These are phyloP conservation scores for Catostylus mosaicus DNA, from an alignment of 30 jellyfish, hydroid and myxozoan species.

Conservation along the genomic window DNA sequence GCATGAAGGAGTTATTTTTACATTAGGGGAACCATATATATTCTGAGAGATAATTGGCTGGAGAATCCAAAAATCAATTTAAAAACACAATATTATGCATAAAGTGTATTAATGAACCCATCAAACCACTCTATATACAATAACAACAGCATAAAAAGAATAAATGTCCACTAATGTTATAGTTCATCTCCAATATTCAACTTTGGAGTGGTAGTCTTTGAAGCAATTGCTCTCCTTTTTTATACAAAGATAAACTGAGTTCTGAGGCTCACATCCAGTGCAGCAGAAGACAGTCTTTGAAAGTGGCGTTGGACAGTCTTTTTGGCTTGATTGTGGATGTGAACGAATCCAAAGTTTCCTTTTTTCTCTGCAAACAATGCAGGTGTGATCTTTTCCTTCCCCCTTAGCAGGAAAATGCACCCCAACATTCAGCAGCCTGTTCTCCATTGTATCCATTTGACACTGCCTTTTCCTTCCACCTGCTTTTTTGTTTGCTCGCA, in stretches of 20 bases:
- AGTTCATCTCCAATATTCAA: no score
- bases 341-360: slow-evolving; percentile 15
- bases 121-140: no score
- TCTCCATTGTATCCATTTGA: slow-evolving; percentile 11
- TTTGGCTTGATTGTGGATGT: background rate
- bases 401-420: slow-evolving; percentile 38
- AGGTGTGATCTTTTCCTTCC: slow-evolving; percentile 30
- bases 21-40: no score
- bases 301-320: slow-evolving; percentile 26
- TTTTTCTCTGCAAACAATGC: slow-evolving; percentile 43
- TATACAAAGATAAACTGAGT: slow-evolving; percentile 28
- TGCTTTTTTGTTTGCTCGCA: background rate
- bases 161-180: no score
- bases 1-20: no score
- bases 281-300: slow-evolving; percentile 36
- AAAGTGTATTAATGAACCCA: no score
- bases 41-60: no score
- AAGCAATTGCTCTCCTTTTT: slow-evolving; percentile 43
- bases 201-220: slow-evolving; percentile 22
- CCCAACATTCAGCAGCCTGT: slow-evolving; percentile 34
- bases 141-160: no score
- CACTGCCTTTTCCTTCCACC: slow-evolving; percentile 15
- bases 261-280: slow-evolving; percentile 40
- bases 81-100: no score
- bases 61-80: no score